These are phyloP conservation scores for Folsomia candida DNA, from an alignment of 2,888 invertebrate species.

Conservation along the genomic window DNA sequence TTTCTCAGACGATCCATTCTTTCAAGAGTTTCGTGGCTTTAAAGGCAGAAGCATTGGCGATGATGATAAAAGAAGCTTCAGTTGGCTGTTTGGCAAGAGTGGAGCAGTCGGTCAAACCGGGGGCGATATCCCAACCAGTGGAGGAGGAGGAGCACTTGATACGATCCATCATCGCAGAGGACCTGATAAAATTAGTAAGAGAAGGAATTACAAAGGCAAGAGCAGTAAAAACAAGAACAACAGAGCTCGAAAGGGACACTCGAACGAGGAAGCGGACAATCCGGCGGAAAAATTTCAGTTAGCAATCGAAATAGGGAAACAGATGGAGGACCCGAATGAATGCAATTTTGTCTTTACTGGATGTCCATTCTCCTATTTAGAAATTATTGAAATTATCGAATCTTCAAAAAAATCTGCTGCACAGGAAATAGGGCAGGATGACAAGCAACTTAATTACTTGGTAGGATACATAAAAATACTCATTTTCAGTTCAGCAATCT, in stretches of 20 bases:
- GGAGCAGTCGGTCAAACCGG: neutral
- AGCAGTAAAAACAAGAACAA: neutral
- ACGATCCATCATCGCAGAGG: neutral
- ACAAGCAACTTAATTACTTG: too few relatives aligned
- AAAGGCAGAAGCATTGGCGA: slow-evolving; percentile 5
- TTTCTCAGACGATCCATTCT: slow-evolving; percentile 24
- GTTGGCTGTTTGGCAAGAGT: slow-evolving; percentile 2
- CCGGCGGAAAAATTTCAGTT: slow-evolving; percentile 29
- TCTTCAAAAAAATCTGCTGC: neutral
- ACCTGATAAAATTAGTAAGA: neutral
- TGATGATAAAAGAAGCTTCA: neutral
- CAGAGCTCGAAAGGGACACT: slow-evolving; percentile 8
- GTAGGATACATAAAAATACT: too few relatives aligned
- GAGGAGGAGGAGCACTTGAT: neutral
- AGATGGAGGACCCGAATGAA: slow-evolving; percentile 21
- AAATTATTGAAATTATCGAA: slow-evolving; percentile 36
- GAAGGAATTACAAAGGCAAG: neutral
- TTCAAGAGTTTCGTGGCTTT: slow-evolving; percentile 4
- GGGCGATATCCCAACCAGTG: neutral
- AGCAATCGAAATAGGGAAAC: slow-evolving; percentile 34
- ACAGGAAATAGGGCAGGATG: neutral
- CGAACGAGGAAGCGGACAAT: slow-evolving; percentile 15
- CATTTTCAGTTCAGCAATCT: too few relatives aligned
- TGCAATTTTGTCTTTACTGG: slow-evolving; percentile 37
- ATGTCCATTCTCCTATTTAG: slow-evolving; percentile 32